Conservation (phyloP, 2,888 invertebrate species). For the Bimastos eiseni region DNA sequence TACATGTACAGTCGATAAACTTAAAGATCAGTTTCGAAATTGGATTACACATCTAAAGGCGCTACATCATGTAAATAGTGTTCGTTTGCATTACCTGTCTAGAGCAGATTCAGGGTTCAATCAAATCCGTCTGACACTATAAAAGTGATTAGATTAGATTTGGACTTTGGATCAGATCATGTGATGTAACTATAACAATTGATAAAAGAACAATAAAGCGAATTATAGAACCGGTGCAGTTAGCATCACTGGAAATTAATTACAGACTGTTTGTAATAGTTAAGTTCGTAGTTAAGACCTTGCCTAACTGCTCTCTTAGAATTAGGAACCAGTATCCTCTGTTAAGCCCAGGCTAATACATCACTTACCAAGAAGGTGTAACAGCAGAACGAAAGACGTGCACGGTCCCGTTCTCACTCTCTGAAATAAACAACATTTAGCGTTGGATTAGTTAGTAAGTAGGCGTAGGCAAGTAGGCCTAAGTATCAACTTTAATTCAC, state of each 20-base stretch:
- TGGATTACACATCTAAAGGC: too few relatives aligned
- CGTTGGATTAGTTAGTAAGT: too few relatives aligned
- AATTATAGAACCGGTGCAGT: background rate
- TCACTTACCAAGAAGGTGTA: background rate
- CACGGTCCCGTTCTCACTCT: background rate
- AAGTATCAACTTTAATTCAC: too few relatives aligned
- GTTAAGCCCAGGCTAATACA: background rate
- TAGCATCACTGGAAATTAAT: background rate
- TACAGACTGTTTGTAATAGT: too few relatives aligned
- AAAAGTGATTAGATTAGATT: too few relatives aligned
- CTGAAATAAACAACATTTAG: background rate
- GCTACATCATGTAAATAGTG: too few relatives aligned
- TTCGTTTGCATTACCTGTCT: too few relatives aligned
- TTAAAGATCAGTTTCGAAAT: too few relatives aligned
- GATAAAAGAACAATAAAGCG: background rate
- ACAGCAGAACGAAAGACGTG: background rate
- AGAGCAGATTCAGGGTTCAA: too few relatives aligned
- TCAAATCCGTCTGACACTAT: too few relatives aligned
- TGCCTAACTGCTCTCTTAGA: background rate
- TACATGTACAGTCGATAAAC: background rate
- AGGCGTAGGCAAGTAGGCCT: too few relatives aligned
- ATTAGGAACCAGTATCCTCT: background rate
- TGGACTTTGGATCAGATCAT: background rate
- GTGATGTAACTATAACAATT: background rate
- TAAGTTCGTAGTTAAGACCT: too few relatives aligned